Conservation (phyloP, 2,797 vertebrate genomes). For the Sebastes baramenuke region DNA sequence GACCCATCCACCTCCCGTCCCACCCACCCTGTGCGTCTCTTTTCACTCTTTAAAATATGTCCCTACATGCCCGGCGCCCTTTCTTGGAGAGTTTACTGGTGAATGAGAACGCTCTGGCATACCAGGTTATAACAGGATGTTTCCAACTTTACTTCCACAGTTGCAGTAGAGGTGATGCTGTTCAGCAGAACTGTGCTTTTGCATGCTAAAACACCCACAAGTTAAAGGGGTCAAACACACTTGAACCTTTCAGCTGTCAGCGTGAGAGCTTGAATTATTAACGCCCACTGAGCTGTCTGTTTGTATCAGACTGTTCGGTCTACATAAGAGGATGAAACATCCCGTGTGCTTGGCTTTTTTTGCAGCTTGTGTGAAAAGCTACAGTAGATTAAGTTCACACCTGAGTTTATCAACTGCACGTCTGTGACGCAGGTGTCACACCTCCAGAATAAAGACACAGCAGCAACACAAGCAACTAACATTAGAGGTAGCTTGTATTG, state of each 20-base stretch:
- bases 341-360: not conserved
- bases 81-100: no score
- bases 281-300: constrained; percentile 52
- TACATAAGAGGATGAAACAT: not conserved
- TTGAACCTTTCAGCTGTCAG: constrained; percentile 54
- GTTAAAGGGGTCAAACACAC: constrained; percentile 46
- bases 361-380: constrained; percentile 4
- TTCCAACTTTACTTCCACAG: not conserved
- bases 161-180: not conserved
- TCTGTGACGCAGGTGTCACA: constrained; percentile 1
- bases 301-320: constrained; percentile 14
- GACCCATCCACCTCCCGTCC: no score
- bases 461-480: constrained; percentile 8
- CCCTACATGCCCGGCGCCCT: no score
- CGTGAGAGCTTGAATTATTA: constrained; percentile 45
- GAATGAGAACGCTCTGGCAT: no score
- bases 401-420: not conserved
- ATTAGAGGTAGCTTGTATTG: not conserved
- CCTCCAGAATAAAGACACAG: not conserved
- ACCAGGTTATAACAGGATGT: not conserved
- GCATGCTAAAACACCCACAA: constrained; percentile 36
- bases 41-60: no score
- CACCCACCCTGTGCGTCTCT: no score
- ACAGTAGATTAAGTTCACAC: constrained; percentile 9
- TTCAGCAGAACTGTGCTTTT: not conserved